Conservation (phyloP, 37 sponge, comb jelly and placozoan genomes). For the Corticium candelabrum region DNA sequence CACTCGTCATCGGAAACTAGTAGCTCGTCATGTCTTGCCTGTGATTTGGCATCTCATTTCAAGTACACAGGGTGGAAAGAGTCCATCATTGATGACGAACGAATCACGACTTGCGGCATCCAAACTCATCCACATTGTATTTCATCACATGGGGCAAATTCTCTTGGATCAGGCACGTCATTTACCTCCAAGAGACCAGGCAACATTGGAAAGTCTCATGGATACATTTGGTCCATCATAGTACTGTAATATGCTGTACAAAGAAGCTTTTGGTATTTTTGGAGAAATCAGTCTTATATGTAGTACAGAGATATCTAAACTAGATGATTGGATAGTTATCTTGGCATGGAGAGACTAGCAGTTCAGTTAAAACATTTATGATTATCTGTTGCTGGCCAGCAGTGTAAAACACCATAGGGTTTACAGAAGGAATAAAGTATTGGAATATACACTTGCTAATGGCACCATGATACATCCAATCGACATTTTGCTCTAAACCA, state of each 20-base stretch:
- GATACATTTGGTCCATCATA: not conserved
- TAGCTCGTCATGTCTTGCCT: slow-evolving; percentile 59
- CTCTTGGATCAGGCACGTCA: not conserved
- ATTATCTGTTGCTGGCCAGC: not conserved
- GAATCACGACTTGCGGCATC: not conserved
- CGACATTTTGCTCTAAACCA: slow-evolving; percentile 52
- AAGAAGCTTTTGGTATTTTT: too few species aligned
- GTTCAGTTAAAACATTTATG: too few species aligned
- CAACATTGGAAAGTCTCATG: not conserved
- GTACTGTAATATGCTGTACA: too few species aligned
- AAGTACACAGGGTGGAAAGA: slow-evolving; percentile 8
- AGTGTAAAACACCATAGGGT: too few species aligned
- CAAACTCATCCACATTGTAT: not conserved
- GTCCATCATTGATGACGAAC: not conserved
- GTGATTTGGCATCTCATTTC: slow-evolving; percentile 61
- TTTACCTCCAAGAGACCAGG: not conserved
- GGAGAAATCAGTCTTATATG: too few species aligned
- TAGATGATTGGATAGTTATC: too few species aligned
- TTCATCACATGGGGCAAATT: not conserved
- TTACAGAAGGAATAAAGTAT: too few species aligned
- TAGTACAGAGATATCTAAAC: too few species aligned
- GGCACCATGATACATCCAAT: slow-evolving; percentile 35
- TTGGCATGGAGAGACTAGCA: too few species aligned
- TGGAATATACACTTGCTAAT: not conserved
- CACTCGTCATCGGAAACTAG: slow-evolving; percentile 16